Conservation (phyloP, 1,140 invertebrate genomes). For the Neuroterus valhalla region DNA sequence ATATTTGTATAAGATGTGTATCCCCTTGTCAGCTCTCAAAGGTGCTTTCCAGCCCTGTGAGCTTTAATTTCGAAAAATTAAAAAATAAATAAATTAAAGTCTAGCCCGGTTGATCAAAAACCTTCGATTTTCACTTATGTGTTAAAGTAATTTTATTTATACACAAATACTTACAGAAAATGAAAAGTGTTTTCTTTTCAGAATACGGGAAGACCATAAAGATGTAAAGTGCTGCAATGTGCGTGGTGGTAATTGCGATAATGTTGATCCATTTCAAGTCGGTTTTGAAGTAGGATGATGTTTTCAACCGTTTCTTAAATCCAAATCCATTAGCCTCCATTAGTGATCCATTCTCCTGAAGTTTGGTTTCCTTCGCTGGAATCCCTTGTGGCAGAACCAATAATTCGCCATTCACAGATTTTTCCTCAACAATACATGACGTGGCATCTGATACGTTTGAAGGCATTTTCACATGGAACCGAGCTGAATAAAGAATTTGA, state of each 20-base stretch:
- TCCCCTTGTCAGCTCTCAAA: no score
- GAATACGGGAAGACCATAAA: slow-evolving; percentile 34
- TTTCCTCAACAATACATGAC: slow-evolving; percentile 16
- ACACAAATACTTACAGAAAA: slow-evolving; percentile 43
- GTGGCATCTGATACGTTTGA: slow-evolving; percentile 39
- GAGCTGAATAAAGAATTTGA: no score
- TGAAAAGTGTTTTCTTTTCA: background rate
- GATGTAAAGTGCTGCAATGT: slow-evolving; percentile 31
- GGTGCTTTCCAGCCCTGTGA: no score
- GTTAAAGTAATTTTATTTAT: background rate
- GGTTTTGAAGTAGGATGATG: slow-evolving; percentile 30
- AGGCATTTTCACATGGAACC: no score
- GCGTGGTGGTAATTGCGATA: slow-evolving; percentile 34
- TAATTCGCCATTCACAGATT: slow-evolving; percentile 6
- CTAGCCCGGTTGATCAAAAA: no score
- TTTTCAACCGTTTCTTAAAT: background rate
- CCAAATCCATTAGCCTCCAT: background rate
- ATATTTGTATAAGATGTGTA: no score
- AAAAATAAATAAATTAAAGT: no score
- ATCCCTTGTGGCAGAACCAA: slow-evolving; percentile 33
- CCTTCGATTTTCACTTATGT: no score
- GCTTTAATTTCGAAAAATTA: no score
- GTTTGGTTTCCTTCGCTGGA: slow-evolving; percentile 17
- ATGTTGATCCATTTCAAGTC: slow-evolving; percentile 46
- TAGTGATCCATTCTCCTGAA: background rate